A percentile compares a stretch with the other conserved stretches of the same genome.
Conservation (phyloP, 2,113 vertebrate species). For the Melanotaenia duboulayi region DNA sequence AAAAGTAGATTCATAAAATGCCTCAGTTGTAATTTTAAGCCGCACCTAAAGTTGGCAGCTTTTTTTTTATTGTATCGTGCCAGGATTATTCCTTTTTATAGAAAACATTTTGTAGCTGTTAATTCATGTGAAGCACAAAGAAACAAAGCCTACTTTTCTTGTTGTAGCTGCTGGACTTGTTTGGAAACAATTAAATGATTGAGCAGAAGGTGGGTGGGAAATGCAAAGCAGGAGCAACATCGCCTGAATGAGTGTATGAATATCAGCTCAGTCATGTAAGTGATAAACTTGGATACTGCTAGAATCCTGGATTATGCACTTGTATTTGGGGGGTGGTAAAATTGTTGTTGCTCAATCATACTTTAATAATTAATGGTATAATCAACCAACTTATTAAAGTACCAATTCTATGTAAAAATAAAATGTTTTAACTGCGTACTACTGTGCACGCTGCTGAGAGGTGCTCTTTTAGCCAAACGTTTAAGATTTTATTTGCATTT, state of each 20-base stretch:
- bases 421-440: constrained; percentile 13
- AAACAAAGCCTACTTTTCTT: constrained; percentile 26
- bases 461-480: background rate
- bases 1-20: background rate
- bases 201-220: no score
- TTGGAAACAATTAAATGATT: background rate
- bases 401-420: background rate
- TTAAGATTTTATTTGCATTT: constrained; percentile 4
- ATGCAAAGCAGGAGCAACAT: no score
- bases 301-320: background rate
- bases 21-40: background rate
- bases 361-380: no score
- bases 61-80: background rate
- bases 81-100: background rate
- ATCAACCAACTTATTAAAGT: background rate
- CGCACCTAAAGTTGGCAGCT: constrained; percentile 16
- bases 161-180: constrained; percentile 19
- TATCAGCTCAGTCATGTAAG: no score
- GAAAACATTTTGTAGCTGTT: constrained; percentile 9
- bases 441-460: no score
- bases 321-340: background rate
- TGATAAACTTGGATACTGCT: background rate
- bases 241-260: no score
- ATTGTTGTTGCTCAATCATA: no score
- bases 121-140: constrained; percentile 6